A percentile compares a stretch with the other conserved stretches of the same genome.
Evolutionary conservation across 2,797 vertebrate genomes (phyloP).

Genomic region (Dipus sagitta): DNA sequence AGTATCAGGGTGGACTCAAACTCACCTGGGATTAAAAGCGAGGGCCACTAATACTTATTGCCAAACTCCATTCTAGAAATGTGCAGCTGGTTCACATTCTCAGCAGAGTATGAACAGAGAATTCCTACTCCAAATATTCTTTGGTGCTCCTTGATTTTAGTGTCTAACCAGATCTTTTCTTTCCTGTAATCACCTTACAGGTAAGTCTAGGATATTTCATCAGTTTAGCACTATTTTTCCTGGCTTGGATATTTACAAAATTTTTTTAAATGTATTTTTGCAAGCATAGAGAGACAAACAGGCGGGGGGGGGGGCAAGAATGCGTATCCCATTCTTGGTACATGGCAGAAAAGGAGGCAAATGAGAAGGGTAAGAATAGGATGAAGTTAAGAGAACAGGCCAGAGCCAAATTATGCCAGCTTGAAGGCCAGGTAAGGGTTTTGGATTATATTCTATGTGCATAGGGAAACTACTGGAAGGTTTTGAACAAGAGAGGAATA

Average conservation of each 20-base stretch:
- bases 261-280: background rate
- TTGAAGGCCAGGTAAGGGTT: slow-evolving; percentile 20
- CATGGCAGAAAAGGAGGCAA: background rate
- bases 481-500: background rate
- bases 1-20: no score
- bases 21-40: no score
- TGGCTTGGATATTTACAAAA: slow-evolving; percentile 33
- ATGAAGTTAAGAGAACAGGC: background rate
- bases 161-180: background rate
- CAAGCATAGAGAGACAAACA: no score
- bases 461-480: background rate
- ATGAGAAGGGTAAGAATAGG: background rate
- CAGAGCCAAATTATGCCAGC: background rate
- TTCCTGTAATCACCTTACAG: background rate
- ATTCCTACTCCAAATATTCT: background rate
- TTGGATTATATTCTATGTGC: background rate
- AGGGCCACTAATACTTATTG: background rate
- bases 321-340: background rate
- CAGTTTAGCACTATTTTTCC: background rate
- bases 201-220: background rate
- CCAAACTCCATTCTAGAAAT: slow-evolving; percentile 28
- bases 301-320: no score
- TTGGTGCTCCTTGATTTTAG: background rate
- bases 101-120: background rate
- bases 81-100: background rate